A percentile compares a stretch with the other conserved stretches of the same genome.
Conservation (phyloP, 2,888 invertebrate genomes). For the Lathronympha strigana region DNA sequence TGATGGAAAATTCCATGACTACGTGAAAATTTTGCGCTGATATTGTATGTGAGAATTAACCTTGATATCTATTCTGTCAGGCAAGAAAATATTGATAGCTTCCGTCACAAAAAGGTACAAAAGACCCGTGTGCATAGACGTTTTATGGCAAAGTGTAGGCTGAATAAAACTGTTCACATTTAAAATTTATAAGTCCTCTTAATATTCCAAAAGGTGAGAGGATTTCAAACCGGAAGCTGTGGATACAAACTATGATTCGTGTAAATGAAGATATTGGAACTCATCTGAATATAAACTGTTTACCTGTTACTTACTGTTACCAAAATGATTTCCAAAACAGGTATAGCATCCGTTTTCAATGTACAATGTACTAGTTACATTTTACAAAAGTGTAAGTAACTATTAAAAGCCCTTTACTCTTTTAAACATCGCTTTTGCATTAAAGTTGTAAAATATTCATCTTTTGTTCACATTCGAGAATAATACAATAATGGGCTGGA, state of each 20-base stretch:
- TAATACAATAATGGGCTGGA: conserved; percentile 55
- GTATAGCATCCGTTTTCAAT: no score
- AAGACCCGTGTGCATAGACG: conserved; percentile 47
- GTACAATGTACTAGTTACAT: no score
- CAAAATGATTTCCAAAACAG: neutral
- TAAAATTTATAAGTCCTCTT: conserved; percentile 1
- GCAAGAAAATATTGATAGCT: conserved; percentile 61
- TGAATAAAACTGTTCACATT: conserved; percentile 1
- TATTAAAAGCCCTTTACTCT: conserved; percentile 25
- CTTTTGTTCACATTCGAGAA: conserved; percentile 53
- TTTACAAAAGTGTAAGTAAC: neutral
- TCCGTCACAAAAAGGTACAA: conserved; percentile 48
- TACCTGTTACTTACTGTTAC: neutral
- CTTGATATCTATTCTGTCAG: conserved; percentile 64
- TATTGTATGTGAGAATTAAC: conserved; percentile 55
- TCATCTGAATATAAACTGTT: no score
- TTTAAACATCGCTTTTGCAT: conserved; percentile 64
- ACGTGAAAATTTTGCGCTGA: conserved; percentile 42
- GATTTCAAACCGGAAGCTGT: no score
- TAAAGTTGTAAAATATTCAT: conserved; percentile 63
- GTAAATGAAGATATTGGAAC: no score
- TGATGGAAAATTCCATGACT: conserved; percentile 48
- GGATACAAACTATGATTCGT: no score
- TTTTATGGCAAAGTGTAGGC: conserved; percentile 19
- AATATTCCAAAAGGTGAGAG: no score